A percentile compares a stretch with the other conserved stretches of the same genome.
Evolutionary conservation across 1,140 invertebrate species (phyloP).

Genomic region (Macrobrachium rosenbergii): DNA sequence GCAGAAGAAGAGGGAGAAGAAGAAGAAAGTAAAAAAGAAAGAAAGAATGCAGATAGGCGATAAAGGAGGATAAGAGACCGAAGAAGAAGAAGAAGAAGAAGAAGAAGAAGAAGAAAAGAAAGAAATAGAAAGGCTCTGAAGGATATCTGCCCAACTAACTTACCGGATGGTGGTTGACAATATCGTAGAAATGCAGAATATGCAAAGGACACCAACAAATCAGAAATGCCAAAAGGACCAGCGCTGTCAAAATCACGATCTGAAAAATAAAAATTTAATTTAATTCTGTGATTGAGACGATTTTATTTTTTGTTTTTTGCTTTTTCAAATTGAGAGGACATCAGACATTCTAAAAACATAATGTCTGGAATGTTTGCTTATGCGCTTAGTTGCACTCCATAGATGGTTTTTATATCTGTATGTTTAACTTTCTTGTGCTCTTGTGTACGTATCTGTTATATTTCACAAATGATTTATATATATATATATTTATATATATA

Average conservation of each 20-base stretch:
- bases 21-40: not conserved
- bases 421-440: too few species aligned
- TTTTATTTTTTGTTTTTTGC: too few species aligned
- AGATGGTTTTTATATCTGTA: too few species aligned
- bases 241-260: constrained; percentile 45
- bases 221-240: constrained; percentile 24
- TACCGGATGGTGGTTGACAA: not conserved
- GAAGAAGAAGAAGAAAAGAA: too few species aligned
- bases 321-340: too few species aligned
- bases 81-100: not conserved
- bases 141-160: too few species aligned
- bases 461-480: not conserved
- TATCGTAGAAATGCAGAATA: constrained; percentile 28
- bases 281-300: not conserved
- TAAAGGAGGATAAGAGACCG: too few species aligned
- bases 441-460: too few species aligned
- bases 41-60: too few species aligned
- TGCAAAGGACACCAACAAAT: constrained; percentile 44
- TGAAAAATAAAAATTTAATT: not conserved
- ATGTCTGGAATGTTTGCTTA: not conserved
- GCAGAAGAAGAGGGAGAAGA: not conserved
- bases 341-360: too few species aligned
- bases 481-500: constrained; percentile 21
- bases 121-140: too few species aligned
- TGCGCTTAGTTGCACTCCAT: too few species aligned